phyloP scores from a whole-genome alignment of 1,140 invertebrate species.

The Heliconius nattereri region DNA sequence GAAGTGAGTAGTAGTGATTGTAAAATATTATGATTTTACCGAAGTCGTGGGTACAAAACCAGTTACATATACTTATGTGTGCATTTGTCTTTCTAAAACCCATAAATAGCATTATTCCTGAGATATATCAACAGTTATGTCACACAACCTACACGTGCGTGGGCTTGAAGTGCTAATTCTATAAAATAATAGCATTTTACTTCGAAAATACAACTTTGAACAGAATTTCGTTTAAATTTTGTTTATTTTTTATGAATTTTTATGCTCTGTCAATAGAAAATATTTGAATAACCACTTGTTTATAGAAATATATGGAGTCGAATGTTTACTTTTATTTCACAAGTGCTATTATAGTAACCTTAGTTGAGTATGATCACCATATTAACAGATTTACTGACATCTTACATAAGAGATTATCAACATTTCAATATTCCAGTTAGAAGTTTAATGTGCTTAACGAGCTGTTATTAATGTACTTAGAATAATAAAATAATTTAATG shows the following conservation, averaged over 20 bases:
- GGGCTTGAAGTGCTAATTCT: slow-evolving; percentile 36
- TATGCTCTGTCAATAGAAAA: background rate
- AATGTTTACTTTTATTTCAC: background rate
- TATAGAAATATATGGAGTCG: background rate
- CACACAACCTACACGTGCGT: slow-evolving; percentile 22
- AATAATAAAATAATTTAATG: no score
- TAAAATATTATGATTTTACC: slow-evolving; percentile 8
- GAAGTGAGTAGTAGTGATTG: slow-evolving; percentile 3
- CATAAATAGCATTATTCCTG: slow-evolving; percentile 16
- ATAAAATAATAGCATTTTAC: slow-evolving; percentile 26
- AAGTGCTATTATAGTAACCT: background rate
- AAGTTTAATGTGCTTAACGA: no score
- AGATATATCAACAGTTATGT: slow-evolving; percentile 15
- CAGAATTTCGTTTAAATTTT: background rate
- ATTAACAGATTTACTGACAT: background rate
- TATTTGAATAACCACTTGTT: background rate
- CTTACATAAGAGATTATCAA: no score
- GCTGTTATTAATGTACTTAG: no score
- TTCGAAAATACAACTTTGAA: background rate
- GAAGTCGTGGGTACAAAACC: slow-evolving; percentile 2
- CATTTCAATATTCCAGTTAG: no score
- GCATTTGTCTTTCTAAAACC: slow-evolving; percentile 26
- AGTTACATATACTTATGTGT: background rate
- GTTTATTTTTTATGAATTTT: background rate
- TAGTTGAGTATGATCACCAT: background rate